A percentile compares a stretch with the other conserved stretches of the same genome.
These are phyloP conservation scores for Borostomias antarcticus DNA, from an alignment of 2,797 vertebrate species.

Conservation along the genomic window DNA sequence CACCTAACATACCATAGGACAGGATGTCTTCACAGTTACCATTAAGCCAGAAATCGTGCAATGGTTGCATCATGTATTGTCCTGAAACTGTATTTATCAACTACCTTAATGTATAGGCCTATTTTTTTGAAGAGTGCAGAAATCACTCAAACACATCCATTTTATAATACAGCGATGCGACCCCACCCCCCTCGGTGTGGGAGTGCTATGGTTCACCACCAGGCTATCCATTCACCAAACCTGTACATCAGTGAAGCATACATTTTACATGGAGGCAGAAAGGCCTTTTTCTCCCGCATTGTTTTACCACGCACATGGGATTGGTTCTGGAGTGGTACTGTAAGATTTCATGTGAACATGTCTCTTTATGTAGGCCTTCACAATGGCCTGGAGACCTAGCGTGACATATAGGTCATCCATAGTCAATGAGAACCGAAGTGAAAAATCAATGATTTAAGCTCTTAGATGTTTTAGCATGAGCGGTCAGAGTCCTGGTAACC, in stretches of 20 bases:
- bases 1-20: too few relatives aligned
- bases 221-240: not conserved
- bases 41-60: too few relatives aligned
- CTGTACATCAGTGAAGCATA: constrained; percentile 1
- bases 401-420: not conserved
- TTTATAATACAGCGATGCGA: not conserved
- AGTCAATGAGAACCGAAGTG: not conserved
- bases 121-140: not conserved
- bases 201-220: constrained; percentile 3
- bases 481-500: not conserved
- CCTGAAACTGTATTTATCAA: not conserved
- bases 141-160: not conserved
- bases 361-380: constrained; percentile 1
- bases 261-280: constrained; percentile 8
- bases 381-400: not conserved
- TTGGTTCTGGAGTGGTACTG: not conserved
- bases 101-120: not conserved
- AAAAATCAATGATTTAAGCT: constrained; percentile 21
- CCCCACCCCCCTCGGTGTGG: too few relatives aligned
- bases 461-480: not conserved
- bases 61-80: not conserved
- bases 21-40: too few relatives aligned
- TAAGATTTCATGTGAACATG: not conserved
- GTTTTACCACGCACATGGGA: constrained; percentile 7
- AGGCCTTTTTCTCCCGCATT: not conserved